These are phyloP conservation scores for Calycopis cecrops DNA, from an alignment of 1,140 invertebrate species.

Conservation along the genomic window DNA sequence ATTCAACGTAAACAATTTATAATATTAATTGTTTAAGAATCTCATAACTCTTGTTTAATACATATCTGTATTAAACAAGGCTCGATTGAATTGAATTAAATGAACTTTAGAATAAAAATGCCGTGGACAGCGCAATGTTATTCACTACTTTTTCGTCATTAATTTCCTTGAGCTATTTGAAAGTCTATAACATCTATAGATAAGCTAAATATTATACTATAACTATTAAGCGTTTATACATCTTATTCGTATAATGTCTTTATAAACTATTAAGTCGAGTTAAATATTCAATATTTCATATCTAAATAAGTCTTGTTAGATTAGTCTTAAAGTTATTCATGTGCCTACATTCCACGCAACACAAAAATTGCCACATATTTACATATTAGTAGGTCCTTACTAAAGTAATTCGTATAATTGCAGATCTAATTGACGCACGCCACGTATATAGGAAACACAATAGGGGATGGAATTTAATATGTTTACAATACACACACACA, in stretches of 20 bases:
- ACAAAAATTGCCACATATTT: neutral
- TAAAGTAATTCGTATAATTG: neutral
- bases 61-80: too few species aligned
- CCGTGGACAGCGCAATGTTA: neutral
- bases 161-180: neutral
- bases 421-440: neutral
- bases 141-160: neutral
- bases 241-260: conserved; percentile 9
- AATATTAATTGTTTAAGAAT: too few species aligned
- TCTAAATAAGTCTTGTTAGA: neutral
- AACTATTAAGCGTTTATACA: conserved; percentile 20
- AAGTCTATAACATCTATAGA: conserved; percentile 5
- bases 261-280: conserved; percentile 2
- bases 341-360: neutral
- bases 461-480: neutral
- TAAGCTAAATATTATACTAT: conserved; percentile 1
- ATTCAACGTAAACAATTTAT: neutral
- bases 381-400: neutral
- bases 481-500: conserved; percentile 19
- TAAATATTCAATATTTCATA: conserved; percentile 5
- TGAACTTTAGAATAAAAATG: neutral
- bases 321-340: neutral
- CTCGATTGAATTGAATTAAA: neutral
- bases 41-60: too few species aligned
- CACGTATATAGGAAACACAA: neutral